phyloP scores from a whole-genome alignment of 2,113 vertebrate species.

The Synodontis membranacea region DNA sequence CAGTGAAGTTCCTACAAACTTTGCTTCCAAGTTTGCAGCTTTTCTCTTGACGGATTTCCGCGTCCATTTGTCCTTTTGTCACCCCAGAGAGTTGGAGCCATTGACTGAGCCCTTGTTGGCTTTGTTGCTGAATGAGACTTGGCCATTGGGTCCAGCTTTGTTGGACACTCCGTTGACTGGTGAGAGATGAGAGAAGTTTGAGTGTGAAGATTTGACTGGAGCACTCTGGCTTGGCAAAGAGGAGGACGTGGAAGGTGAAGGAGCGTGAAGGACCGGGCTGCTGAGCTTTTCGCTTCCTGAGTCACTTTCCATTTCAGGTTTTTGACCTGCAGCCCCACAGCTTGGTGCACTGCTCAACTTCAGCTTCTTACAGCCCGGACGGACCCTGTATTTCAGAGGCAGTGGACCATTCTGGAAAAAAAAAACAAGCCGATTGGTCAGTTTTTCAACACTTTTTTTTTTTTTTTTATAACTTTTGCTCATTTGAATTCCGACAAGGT shows the following conservation, averaged over 20 bases:
- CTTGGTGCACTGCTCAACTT: conserved; percentile 78
- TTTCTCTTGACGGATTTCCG: conserved; percentile 70
- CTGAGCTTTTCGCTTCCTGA: conserved; percentile 86
- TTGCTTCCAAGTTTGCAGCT: conserved; percentile 57
- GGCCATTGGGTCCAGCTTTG: conserved; percentile 79
- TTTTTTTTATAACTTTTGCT: neutral
- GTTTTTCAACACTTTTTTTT: neutral
- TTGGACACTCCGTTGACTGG: conserved; percentile 83
- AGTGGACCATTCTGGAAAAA: conserved; percentile 82
- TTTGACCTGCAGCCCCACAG: conserved; percentile 68
- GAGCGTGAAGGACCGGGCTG: conserved; percentile 72
- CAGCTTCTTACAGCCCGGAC: conserved; percentile 84
- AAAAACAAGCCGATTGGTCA: neutral
- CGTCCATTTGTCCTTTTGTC: conserved; percentile 58
- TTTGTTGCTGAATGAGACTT: conserved; percentile 82
- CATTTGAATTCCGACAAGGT: neutral
- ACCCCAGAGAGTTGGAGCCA: conserved; percentile 83
- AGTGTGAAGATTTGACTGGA: conserved; percentile 83
- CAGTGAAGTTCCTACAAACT: neutral
- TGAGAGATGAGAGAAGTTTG: conserved; percentile 83
- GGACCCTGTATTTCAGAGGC: conserved; percentile 85
- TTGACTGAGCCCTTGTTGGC: conserved; percentile 82
- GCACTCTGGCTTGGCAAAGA: conserved; percentile 80
- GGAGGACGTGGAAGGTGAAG: conserved; percentile 72
- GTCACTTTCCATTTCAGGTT: conserved; percentile 85